Percentiles rank a stretch among this genome's conserved stretches.
phyloP scores from a whole-genome alignment of 2,888 invertebrate genomes.

The Hypomecis atomaria region DNA sequence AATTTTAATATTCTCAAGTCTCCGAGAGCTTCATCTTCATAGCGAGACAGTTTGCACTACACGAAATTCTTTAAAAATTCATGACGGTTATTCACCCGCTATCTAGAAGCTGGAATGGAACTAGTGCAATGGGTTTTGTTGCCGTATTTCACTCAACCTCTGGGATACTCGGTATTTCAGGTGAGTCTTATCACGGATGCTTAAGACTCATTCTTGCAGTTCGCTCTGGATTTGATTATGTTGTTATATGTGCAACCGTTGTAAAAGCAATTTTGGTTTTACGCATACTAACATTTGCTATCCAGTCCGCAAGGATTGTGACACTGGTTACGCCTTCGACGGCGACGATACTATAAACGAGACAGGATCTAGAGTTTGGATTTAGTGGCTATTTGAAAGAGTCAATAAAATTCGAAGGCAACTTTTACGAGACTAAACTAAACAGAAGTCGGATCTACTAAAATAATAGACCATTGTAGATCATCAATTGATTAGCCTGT shows the following conservation, averaged over 20 bases:
- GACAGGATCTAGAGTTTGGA: conserved; percentile 6
- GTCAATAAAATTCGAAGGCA: background rate
- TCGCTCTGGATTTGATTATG: conserved; percentile 11
- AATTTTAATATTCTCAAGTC: conserved; percentile 62
- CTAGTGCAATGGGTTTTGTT: conserved; percentile 46
- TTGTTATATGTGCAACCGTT: conserved; percentile 19
- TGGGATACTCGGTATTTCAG: conserved; percentile 16
- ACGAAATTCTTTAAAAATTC: conserved; percentile 65
- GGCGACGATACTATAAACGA: conserved; percentile 9
- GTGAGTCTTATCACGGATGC: conserved; percentile 21
- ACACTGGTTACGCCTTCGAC: conserved; percentile 10
- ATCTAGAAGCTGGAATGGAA: conserved; percentile 45
- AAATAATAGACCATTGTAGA: too few species aligned
- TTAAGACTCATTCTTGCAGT: conserved; percentile 13
- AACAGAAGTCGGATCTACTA: too few species aligned
- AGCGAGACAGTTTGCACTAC: conserved; percentile 61
- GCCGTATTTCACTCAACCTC: conserved; percentile 42
- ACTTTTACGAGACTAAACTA: too few species aligned
- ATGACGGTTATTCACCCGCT: conserved; percentile 58
- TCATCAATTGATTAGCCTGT: too few species aligned
- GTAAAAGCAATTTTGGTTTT: conserved; percentile 28
- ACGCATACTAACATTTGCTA: conserved; percentile 24
- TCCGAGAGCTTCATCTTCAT: conserved; percentile 58
- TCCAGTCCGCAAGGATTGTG: conserved; percentile 17
- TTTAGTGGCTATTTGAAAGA: conserved; percentile 4